Evolutionary conservation across 2,797 vertebrate species (phyloP).

Genomic region (Coracias cyanogaster): DNA sequence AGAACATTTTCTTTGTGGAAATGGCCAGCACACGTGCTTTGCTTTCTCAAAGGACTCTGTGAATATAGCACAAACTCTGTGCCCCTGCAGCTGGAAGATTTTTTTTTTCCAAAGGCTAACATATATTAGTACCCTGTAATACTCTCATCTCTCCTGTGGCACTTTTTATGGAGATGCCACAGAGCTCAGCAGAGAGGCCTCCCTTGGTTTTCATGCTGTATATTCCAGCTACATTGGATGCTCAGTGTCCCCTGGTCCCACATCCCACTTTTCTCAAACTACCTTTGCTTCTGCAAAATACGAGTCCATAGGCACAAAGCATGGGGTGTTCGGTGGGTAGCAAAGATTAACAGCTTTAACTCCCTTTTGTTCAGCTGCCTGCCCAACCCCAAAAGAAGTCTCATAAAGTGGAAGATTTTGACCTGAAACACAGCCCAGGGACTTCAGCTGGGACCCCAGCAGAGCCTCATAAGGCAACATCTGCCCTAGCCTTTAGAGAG

Average conservation of each 20-base stretch:
- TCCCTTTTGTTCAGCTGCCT: not conserved
- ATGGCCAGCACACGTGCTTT: conserved; percentile 50
- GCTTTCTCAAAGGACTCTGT: conserved; percentile 29
- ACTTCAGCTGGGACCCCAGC: not conserved
- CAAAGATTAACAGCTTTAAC: not conserved
- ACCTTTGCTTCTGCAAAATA: not conserved
- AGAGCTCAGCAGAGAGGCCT: not conserved
- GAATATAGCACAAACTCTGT: not conserved
- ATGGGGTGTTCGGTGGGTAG: not conserved
- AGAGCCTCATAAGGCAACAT: not conserved
- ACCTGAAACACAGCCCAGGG: not conserved
- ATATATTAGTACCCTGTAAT: not conserved
- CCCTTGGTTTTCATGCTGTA: not conserved
- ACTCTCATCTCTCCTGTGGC: not conserved
- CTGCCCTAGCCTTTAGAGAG: not conserved
- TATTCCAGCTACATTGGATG: not conserved
- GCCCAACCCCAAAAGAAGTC: not conserved
- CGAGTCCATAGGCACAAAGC: accelerated
- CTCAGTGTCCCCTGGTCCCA: not conserved
- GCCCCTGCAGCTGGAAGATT: not conserved
- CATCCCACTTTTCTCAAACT: not conserved
- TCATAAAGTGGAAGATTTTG: not conserved
- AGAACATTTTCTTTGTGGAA: conserved; percentile 47
- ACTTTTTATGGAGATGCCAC: not conserved
- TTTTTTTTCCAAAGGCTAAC: not conserved